These are phyloP conservation scores for Luscinia luscinia DNA, from an alignment of 2,797 vertebrate species.

Conservation along the genomic window DNA sequence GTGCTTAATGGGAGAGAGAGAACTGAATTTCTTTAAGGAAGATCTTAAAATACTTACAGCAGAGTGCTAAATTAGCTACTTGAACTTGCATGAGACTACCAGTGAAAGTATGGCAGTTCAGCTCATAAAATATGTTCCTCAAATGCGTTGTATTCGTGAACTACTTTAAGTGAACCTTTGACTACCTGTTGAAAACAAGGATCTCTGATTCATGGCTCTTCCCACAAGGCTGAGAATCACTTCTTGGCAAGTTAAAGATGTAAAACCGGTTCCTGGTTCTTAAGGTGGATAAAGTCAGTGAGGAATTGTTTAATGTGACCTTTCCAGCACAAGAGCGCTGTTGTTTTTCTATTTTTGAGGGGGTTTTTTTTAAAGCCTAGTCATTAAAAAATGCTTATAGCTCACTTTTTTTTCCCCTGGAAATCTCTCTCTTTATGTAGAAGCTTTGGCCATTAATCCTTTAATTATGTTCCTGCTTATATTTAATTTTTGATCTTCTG, in stretches of 20 bases:
- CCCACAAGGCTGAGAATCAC: constrained; percentile 54
- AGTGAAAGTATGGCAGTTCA: background rate
- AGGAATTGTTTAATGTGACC: constrained; percentile 71
- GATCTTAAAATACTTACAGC: background rate
- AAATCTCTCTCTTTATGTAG: constrained; percentile 71
- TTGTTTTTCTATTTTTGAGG: constrained; percentile 68
- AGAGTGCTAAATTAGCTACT: background rate
- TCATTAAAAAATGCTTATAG: constrained; percentile 72
- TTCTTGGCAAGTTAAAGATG: constrained; percentile 64
- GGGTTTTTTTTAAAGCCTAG: constrained; percentile 63
- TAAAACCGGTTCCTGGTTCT: constrained; percentile 67
- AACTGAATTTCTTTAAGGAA: background rate
- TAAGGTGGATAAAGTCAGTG: constrained; percentile 49
- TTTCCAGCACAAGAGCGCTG: constrained; percentile 68
- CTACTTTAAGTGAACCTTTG: constrained; percentile 4
- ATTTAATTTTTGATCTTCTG: constrained; percentile 76
- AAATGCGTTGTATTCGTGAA: background rate
- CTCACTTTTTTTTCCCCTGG: constrained; percentile 46
- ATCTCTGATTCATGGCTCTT: constrained; percentile 51
- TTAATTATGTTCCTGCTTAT: constrained; percentile 73
- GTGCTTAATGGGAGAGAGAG: background rate
- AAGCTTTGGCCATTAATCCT: constrained; percentile 73
- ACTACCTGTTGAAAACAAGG: constrained; percentile 51
- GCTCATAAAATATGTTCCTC: background rate
- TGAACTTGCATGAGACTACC: background rate